Evolutionary conservation across 1,140 invertebrate species (phyloP).

Genomic region (Drosophila parvula): DNA sequence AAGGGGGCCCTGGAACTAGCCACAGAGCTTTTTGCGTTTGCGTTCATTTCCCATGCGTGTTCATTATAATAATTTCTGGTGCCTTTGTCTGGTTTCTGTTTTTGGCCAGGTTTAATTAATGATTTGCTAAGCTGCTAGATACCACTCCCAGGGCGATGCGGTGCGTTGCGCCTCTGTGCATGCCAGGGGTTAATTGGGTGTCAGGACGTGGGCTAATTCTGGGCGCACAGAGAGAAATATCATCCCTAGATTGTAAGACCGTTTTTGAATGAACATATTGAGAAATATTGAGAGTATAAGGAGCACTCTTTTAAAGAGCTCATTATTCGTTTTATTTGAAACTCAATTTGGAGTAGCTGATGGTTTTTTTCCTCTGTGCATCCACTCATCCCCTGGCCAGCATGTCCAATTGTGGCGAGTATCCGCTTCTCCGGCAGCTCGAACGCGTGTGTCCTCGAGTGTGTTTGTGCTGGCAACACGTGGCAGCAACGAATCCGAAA

Average conservation of each 20-base stretch:
- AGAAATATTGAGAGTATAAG: no score
- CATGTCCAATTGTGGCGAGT: conserved; percentile 48
- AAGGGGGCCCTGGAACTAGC: background rate
- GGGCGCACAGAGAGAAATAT: conserved; percentile 5
- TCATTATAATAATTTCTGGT: conserved; percentile 72
- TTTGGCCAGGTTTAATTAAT: conserved; percentile 74
- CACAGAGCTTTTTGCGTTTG: conserved; percentile 58
- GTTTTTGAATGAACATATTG: no score
- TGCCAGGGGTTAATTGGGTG: conserved; percentile 69
- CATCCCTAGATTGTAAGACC: background rate
- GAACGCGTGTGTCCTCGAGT: conserved; percentile 37
- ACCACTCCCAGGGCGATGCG: conserved; percentile 10
- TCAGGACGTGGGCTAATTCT: conserved; percentile 59
- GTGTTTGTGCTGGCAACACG: conserved; percentile 66
- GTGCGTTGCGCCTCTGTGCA: conserved; percentile 22
- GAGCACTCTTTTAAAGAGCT: background rate
- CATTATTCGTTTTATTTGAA: background rate
- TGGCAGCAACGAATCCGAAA: conserved; percentile 64
- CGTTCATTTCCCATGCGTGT: conserved; percentile 70
- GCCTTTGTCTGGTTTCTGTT: conserved; percentile 46
- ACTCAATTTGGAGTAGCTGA: no score
- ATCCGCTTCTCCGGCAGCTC: conserved; percentile 33
- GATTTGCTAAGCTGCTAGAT: conserved; percentile 71
- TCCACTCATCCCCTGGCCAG: conserved; percentile 5
- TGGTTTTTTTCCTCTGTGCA: background rate